Evolutionary conservation across 2,888 invertebrate genomes (phyloP).

Genomic region (Cantharis lateralis): DNA sequence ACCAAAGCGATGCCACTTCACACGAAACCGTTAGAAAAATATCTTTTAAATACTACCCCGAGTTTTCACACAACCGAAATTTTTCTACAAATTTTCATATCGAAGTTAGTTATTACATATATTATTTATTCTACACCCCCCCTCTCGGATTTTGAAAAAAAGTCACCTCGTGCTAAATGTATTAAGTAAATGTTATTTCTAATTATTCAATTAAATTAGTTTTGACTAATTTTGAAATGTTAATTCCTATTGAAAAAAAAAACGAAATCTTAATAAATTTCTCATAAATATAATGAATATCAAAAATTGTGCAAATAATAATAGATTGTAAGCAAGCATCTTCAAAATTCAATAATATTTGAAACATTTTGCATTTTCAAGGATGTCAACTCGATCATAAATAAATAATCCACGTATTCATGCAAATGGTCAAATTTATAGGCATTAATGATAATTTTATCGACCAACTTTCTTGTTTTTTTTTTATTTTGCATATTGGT

Average conservation of each 20-base stretch:
- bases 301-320: not conserved
- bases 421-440: not conserved
- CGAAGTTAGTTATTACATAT: not conserved
- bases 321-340: not conserved
- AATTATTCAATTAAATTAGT: not conserved
- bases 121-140: too few species aligned
- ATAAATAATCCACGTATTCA: not conserved
- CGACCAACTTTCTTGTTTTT: not conserved
- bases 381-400: not conserved
- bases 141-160: not conserved
- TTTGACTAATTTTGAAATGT: not conserved
- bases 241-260: not conserved
- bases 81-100: too few species aligned
- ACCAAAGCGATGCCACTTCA: not conserved
- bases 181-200: not conserved
- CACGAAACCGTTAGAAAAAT: not conserved
- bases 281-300: not conserved
- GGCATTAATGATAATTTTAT: slow-evolving; percentile 1
- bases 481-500: not conserved
- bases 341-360: not conserved
- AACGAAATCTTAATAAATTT: not conserved
- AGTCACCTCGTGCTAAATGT: not conserved
- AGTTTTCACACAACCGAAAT: too few species aligned
- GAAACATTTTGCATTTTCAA: not conserved
- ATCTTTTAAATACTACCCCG: not conserved